These are phyloP conservation scores for Eumacrocentrus americanus DNA, from an alignment of 2,888 invertebrate species.

Conservation along the genomic window DNA sequence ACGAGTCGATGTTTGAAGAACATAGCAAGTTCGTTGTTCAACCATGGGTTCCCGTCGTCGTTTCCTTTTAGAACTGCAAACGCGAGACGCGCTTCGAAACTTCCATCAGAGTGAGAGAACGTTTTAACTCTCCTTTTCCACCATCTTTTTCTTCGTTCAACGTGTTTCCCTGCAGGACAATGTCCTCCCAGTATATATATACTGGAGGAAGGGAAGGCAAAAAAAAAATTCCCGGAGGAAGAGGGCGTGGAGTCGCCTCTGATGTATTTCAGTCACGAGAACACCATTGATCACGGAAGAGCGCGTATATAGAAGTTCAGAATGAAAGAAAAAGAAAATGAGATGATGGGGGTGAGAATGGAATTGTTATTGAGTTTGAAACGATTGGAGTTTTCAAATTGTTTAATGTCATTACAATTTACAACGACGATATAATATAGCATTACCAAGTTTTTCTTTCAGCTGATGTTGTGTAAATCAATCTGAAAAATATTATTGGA, in stretches of 20 bases:
- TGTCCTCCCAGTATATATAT: too few species aligned
- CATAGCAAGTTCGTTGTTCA: too few species aligned
- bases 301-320: constrained; percentile 10
- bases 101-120: constrained; percentile 22
- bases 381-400: constrained; percentile 3
- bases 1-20: constrained; percentile 28
- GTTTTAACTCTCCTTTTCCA: constrained; percentile 11
- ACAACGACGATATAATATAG: not conserved
- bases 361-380: constrained; percentile 16
- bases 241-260: constrained; percentile 24
- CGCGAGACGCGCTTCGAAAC: constrained; percentile 11
- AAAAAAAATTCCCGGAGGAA: constrained; percentile 13
- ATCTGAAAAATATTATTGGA: not conserved
- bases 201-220: too few species aligned
- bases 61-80: constrained; percentile 4
- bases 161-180: constrained; percentile 16
- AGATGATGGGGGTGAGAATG: constrained; percentile 8
- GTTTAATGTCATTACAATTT: constrained; percentile 1
- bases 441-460: not conserved
- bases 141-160: not conserved
- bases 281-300: constrained; percentile 36
- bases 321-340: constrained; percentile 12
- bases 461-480: not conserved
- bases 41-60: too few species aligned
- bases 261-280: constrained; percentile 39